Conservation (phyloP, 2,888 invertebrate genomes). For the Lithophane leautieri region DNA sequence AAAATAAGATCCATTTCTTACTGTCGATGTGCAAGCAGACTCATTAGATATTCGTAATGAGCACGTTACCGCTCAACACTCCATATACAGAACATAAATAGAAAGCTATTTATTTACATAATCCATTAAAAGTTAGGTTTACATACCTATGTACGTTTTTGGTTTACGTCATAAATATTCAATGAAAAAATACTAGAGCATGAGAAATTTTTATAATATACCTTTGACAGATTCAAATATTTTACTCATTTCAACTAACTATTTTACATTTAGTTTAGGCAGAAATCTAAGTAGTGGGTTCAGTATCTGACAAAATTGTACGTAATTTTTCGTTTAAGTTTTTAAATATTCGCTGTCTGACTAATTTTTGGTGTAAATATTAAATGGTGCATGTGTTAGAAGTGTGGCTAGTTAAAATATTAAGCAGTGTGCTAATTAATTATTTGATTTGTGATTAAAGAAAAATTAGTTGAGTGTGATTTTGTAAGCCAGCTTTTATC, state of each 20-base stretch:
- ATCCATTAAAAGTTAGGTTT: constrained; percentile 57
- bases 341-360: constrained; percentile 6
- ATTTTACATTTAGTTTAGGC: constrained; percentile 30
- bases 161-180: constrained; percentile 53
- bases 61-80: constrained; percentile 52
- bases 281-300: constrained; percentile 1
- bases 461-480: neutral
- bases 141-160: constrained; percentile 49
- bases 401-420: constrained; percentile 14
- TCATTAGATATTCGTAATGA: constrained; percentile 65
- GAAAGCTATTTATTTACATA: constrained; percentile 71
- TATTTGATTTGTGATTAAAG: neutral
- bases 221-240: constrained; percentile 45
- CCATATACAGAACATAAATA: constrained; percentile 64
- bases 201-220: constrained; percentile 36
- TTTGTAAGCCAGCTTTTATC: neutral
- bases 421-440: constrained; percentile 23
- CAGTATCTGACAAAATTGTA: constrained; percentile 1
- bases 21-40: constrained; percentile 51
- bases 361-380: constrained; percentile 27
- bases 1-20: constrained; percentile 48
- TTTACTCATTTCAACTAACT: constrained; percentile 5
- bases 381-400: constrained; percentile 3
- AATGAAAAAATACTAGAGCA: constrained; percentile 46
- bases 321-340: neutral